Conservation (phyloP, 2,113 vertebrate genomes). For the Syngnathus scovelli region DNA sequence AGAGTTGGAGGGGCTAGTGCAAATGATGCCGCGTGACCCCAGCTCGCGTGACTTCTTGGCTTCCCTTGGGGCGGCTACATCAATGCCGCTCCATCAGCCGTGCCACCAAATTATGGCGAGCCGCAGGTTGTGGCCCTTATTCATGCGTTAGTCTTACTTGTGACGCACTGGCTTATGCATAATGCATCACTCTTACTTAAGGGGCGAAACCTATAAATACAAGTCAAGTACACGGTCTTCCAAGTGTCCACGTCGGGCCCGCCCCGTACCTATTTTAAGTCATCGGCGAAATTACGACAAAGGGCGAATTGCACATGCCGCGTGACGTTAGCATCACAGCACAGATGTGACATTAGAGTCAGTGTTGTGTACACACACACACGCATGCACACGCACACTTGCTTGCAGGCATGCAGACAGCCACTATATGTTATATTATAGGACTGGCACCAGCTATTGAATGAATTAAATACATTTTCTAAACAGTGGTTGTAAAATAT, state of each 20-base stretch:
- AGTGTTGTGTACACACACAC: constrained; percentile 16
- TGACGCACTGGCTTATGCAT: constrained; percentile 17
- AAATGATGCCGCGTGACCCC: constrained; percentile 26
- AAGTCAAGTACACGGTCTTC: background rate
- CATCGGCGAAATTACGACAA: constrained; percentile 35
- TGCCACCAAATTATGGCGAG: constrained; percentile 30
- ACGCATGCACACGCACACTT: background rate
- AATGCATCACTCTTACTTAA: constrained; percentile 26
- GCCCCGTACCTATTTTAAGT: constrained; percentile 18
- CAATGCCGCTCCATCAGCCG: constrained; percentile 38
- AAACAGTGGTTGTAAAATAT: background rate
- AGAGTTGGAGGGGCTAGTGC: constrained; percentile 3
- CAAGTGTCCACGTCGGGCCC: background rate
- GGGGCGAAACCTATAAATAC: constrained; percentile 15
- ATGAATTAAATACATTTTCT: background rate
- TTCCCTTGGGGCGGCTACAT: constrained; percentile 25
- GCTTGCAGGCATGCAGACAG: background rate
- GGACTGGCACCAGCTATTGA: background rate
- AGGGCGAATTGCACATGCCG: constrained; percentile 51
- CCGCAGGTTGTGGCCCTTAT: constrained; percentile 40
- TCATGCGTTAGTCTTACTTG: constrained; percentile 35
- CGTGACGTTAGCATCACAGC: constrained; percentile 49
- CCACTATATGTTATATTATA: background rate
- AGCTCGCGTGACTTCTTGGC: constrained; percentile 32
- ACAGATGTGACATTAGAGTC: constrained; percentile 48